Evolutionary conservation across 2,888 invertebrate species (phyloP).

Genomic region (Lumbricus terrestris): DNA sequence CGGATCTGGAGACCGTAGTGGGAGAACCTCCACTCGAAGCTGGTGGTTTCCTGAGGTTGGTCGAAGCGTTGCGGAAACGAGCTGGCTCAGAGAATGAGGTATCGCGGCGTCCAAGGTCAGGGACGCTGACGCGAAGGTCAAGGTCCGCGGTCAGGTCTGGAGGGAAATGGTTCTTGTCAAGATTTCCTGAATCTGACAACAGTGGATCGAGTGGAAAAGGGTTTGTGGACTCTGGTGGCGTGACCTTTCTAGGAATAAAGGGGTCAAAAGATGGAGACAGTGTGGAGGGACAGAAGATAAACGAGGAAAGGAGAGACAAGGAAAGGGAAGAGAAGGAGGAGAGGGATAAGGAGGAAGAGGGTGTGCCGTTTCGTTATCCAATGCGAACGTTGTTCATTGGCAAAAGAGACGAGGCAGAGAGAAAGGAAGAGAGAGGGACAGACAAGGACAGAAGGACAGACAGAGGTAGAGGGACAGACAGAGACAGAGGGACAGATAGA

Average conservation of each 20-base stretch:
- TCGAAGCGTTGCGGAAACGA: background rate
- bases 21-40: background rate
- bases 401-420: background rate
- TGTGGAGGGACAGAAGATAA: background rate
- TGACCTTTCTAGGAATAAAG: background rate
- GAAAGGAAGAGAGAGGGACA: background rate
- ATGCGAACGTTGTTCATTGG: background rate
- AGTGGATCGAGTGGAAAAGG: background rate
- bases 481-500: background rate
- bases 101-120: background rate
- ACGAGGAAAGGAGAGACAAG: background rate
- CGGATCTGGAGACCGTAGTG: background rate
- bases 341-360: background rate
- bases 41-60: background rate
- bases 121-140: background rate
- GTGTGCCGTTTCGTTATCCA: background rate
- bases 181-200: too few relatives aligned
- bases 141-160: background rate
- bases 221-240: background rate
- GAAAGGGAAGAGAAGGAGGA: background rate
- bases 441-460: background rate
- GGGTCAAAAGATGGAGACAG: background rate
- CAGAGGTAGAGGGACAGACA: background rate
- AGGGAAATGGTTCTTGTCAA: background rate
- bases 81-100: background rate